These are phyloP conservation scores for Hestina assimilis DNA, from an alignment of 1,140 invertebrate species.

Conservation along the genomic window DNA sequence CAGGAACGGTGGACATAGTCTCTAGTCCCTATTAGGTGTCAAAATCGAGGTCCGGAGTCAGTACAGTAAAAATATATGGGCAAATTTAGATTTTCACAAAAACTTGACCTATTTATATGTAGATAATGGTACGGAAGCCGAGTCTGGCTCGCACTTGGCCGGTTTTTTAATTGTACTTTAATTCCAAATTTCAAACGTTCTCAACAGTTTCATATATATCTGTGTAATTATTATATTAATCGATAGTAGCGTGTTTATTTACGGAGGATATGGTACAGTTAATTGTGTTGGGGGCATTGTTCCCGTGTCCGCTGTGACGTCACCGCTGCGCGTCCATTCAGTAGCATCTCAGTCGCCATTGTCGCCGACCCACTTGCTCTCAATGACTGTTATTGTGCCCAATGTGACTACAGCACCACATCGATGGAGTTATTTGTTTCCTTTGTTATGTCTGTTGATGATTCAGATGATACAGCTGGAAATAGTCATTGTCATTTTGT, in stretches of 20 bases:
- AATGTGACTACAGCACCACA: not conserved
- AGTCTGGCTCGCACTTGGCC: no score
- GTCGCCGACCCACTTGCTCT: slow-evolving; percentile 12
- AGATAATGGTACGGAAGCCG: no score
- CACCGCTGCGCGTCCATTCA: slow-evolving; percentile 1
- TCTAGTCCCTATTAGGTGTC: no score
- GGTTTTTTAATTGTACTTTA: no score
- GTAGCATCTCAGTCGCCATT: slow-evolving; percentile 6
- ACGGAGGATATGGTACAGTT: slow-evolving; percentile 6
- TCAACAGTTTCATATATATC: no score
- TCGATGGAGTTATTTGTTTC: not conserved
- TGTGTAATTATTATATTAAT: not conserved
- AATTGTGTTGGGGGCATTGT: slow-evolving; percentile 4
- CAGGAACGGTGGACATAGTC: no score
- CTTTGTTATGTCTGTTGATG: not conserved
- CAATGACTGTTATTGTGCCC: slow-evolving; percentile 12
- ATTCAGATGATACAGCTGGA: not conserved
- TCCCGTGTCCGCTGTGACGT: not conserved
- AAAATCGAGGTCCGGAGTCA: no score
- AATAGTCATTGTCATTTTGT: not conserved
- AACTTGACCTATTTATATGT: no score
- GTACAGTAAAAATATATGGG: no score
- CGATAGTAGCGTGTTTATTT: not conserved
- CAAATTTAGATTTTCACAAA: no score
- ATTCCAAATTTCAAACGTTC: no score